phyloP scores from a whole-genome alignment of 2,888 invertebrate genomes.

The Hydraecia micacea region DNA sequence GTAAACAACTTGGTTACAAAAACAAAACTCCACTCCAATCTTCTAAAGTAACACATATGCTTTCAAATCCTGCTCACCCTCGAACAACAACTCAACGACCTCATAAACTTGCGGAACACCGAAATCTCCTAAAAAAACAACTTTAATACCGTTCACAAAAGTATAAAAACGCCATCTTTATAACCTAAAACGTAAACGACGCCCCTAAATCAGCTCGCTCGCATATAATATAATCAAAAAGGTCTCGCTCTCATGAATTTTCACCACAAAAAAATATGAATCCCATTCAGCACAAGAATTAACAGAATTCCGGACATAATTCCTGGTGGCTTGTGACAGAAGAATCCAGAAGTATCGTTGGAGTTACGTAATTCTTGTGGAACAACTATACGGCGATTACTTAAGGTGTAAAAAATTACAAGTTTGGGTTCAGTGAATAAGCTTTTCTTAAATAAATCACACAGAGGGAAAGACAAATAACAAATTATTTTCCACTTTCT shows the following conservation, averaged over 20 bases:
- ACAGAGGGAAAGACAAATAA: too few species aligned
- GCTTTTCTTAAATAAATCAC: too few species aligned
- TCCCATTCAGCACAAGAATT: constrained; percentile 70
- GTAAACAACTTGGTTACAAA: background rate
- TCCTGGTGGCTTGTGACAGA: constrained; percentile 38
- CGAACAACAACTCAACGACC: constrained; percentile 43
- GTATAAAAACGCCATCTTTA: constrained; percentile 56
- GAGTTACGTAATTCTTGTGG: background rate
- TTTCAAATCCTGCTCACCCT: background rate
- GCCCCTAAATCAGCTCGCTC: constrained; percentile 60
- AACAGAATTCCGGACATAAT: constrained; percentile 68
- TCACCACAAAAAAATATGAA: constrained; percentile 67
- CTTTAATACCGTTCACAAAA: constrained; percentile 49
- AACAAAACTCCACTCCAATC: background rate
- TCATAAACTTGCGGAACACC: constrained; percentile 40
- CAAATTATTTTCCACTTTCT: too few species aligned
- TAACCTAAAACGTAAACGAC: constrained; percentile 55
- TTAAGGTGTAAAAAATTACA: background rate
- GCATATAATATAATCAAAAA: constrained; percentile 66
- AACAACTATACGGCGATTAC: background rate
- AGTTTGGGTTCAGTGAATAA: too few species aligned
- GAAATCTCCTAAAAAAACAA: constrained; percentile 55
- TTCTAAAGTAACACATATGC: constrained; percentile 8
- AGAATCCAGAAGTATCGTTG: constrained; percentile 24
- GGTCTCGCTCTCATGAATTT: constrained; percentile 59